These are phyloP conservation scores for Strigamia transsilvanica DNA, from an alignment of 2,888 invertebrate species.

Conservation along the genomic window DNA sequence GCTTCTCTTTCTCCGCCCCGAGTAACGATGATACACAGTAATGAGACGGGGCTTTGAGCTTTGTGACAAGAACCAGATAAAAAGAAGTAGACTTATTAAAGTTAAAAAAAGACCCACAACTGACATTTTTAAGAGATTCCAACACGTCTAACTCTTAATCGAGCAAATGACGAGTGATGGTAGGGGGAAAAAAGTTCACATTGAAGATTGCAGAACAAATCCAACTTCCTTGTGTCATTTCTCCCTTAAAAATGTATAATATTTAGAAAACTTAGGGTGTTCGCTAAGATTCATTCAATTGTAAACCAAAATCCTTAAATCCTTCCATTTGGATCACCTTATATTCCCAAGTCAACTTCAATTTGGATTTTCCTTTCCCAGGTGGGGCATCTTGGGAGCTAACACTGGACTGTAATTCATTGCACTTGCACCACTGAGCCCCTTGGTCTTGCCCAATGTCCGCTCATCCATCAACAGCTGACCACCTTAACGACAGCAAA, in stretches of 20 bases:
- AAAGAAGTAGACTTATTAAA: slow-evolving; percentile 42
- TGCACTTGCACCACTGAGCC: slow-evolving; percentile 23
- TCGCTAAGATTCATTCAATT: slow-evolving; percentile 22
- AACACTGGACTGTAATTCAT: slow-evolving; percentile 15
- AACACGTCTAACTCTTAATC: slow-evolving; percentile 14
- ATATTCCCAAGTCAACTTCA: slow-evolving; percentile 24
- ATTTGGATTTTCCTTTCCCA: slow-evolving; percentile 33
- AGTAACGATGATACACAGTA: slow-evolving; percentile 42
- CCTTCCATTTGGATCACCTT: neutral
- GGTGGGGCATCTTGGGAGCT: neutral
- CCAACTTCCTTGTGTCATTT: neutral
- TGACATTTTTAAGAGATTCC: slow-evolving; percentile 24
- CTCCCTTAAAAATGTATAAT: neutral
- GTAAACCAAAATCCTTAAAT: slow-evolving; percentile 13
- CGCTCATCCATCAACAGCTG: slow-evolving; percentile 44
- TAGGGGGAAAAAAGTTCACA: neutral
- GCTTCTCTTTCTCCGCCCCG: slow-evolving; percentile 16
- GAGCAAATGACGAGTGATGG: slow-evolving; percentile 28
- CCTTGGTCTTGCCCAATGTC: slow-evolving; percentile 34
- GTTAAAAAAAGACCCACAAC: neutral
- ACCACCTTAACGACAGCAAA: slow-evolving; percentile 39
- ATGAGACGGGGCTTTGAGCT: slow-evolving; percentile 37
- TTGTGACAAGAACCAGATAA: slow-evolving; percentile 26
- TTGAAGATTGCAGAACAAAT: neutral
- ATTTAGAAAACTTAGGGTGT: neutral